phyloP scores from a whole-genome alignment of 2,797 vertebrate genomes.

The Okamejei kenojei region DNA sequence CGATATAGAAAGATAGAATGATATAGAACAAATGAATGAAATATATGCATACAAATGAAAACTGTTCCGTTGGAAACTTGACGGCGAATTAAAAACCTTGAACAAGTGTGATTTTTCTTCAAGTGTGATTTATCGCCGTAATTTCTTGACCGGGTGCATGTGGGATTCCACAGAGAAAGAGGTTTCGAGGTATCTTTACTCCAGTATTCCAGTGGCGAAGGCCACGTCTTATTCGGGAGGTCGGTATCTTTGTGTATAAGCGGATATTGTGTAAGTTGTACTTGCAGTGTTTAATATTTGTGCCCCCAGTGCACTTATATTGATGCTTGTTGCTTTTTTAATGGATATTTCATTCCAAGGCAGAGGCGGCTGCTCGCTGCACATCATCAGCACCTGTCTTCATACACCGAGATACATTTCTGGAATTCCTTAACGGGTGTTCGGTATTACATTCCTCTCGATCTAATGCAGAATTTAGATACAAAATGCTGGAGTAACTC shows the following conservation, averaged over 20 bases:
- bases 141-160: background rate
- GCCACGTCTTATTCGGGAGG: background rate
- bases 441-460: background rate
- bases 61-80: background rate
- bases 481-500: no score
- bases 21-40: no score
- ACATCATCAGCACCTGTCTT: background rate
- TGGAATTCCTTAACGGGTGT: background rate
- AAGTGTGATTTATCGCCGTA: background rate
- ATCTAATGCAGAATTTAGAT: background rate
- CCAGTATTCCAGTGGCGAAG: background rate
- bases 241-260: background rate
- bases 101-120: background rate
- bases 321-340: background rate
- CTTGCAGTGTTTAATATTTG: background rate
- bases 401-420: background rate
- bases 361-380: background rate
- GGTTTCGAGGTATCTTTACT: background rate
- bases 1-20: no score
- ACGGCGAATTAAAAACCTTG: background rate
- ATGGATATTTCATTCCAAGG: no score
- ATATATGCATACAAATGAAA: no score
- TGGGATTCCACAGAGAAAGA: background rate
- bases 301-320: background rate
- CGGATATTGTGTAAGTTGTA: background rate